These are phyloP conservation scores for Rhodeus uyekii DNA, from an alignment of 2,797 vertebrate species.

Conservation along the genomic window DNA sequence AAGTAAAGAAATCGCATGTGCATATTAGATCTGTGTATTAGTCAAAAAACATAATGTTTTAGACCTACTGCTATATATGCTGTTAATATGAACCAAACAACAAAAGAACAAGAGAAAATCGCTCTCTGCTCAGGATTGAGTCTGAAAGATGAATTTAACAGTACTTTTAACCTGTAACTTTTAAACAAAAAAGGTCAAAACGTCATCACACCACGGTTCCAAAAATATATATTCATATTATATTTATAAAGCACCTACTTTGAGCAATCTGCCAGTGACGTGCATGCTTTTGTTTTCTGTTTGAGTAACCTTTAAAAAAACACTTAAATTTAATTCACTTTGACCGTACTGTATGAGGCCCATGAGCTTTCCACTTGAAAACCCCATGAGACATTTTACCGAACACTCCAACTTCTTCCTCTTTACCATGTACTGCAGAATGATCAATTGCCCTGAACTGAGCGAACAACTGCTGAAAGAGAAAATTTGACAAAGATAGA, in stretches of 20 bases:
- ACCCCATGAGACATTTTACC: background rate
- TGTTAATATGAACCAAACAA: too few species aligned
- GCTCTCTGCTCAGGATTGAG: too few species aligned
- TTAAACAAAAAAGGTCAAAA: background rate
- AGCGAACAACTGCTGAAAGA: background rate
- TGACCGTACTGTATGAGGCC: background rate
- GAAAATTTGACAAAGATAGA: conserved; percentile 20
- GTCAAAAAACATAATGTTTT: too few species aligned
- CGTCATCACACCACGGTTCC: too few species aligned
- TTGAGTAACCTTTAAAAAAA: too few species aligned
- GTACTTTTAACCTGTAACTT: background rate
- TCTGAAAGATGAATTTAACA: background rate
- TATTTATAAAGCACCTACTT: too few species aligned
- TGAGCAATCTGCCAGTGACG: background rate
- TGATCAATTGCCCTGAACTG: conserved; percentile 24
- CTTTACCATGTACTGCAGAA: background rate
- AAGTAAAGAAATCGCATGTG: too few species aligned
- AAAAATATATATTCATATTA: background rate
- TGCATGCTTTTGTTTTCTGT: too few species aligned
- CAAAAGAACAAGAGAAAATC: too few species aligned
- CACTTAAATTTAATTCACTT: background rate
- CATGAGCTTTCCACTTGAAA: background rate
- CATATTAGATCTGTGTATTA: too few species aligned
- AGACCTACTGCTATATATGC: too few species aligned
- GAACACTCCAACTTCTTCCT: background rate